Evolutionary conservation across 2,113 vertebrate genomes (phyloP).

Genomic region (Helogale parvula): DNA sequence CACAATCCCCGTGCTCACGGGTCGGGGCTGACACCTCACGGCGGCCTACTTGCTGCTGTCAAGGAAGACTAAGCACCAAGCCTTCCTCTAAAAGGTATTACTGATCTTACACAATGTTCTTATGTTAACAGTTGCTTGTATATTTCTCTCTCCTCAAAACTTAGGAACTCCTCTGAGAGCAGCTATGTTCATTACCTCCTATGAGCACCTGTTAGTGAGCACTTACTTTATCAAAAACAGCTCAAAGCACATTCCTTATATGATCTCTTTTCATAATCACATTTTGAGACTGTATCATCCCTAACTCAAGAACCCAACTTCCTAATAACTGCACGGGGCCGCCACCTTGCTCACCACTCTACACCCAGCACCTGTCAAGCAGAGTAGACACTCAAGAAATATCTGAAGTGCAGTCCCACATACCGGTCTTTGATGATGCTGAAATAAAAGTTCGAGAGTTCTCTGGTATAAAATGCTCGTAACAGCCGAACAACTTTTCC

Average conservation of each 20-base stretch:
- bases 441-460: slow-evolving; percentile 97
- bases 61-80: background rate
- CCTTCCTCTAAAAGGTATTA: background rate
- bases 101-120: too few relatives aligned
- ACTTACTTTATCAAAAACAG: background rate
- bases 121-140: background rate
- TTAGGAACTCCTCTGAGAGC: background rate
- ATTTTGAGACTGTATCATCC: background rate
- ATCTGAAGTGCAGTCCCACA: background rate
- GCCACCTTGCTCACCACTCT: rapidly evolving
- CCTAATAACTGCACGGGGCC: rapidly evolving
- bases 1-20: background rate
- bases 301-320: background rate
- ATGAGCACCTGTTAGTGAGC: background rate
- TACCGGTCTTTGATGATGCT: slow-evolving; percentile 96
- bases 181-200: rapidly evolving
- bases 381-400: rapidly evolving
- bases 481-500: slow-evolving; percentile 92
- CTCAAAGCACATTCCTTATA: background rate
- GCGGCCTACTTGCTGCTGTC: background rate
- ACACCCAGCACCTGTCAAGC: too few relatives aligned
- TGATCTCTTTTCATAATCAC: background rate
- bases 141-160: background rate
- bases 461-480: slow-evolving; percentile 91
- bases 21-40: background rate